Conservation (phyloP, 2,888 invertebrate species). For the Gryllus longicercus region DNA sequence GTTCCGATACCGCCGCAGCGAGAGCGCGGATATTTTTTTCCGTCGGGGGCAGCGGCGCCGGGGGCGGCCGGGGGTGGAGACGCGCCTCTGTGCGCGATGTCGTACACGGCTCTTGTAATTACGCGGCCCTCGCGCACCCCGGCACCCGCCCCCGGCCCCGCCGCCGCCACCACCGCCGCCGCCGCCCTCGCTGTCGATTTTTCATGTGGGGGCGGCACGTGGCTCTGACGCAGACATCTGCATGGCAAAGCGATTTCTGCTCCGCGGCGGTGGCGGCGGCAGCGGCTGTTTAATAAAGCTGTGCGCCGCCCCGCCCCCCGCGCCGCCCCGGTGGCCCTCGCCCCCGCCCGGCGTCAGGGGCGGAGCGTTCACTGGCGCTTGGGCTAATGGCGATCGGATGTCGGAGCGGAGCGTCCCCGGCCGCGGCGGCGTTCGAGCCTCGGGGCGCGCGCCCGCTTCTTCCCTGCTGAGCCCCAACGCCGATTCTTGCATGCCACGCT, state of each 20-base stretch:
- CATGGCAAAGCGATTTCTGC: conserved; percentile 34
- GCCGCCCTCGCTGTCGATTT: conserved; percentile 31
- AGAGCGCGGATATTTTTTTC: conserved; percentile 17
- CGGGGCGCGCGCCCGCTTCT: no score
- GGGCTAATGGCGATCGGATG: conserved; percentile 17
- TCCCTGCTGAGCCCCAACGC: no score
- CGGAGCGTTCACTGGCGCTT: neutral
- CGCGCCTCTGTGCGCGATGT: conserved; percentile 17
- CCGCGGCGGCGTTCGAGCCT: no score
- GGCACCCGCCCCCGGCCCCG: neutral
- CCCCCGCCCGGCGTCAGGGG: conserved; percentile 1
- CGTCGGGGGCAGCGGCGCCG: neutral
- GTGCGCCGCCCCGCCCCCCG: conserved; percentile 25
- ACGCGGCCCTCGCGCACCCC: neutral
- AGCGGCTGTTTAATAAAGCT: conserved; percentile 31
- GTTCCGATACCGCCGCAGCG: conserved; percentile 1
- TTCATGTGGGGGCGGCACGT: conserved; percentile 28
- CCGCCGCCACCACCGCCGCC: neutral
- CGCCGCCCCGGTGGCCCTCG: conserved; percentile 5
- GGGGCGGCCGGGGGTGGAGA: neutral
- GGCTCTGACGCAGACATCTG: conserved; percentile 27
- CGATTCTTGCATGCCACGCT: no score
- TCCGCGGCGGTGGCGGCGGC: neutral
- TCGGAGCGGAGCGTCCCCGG: neutral
- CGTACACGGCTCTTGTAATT: conserved; percentile 25